Percentiles rank a stretch among this genome's conserved stretches.
Evolutionary conservation across 2,797 vertebrate genomes (phyloP).

Genomic region (Esox masquinongy): DNA sequence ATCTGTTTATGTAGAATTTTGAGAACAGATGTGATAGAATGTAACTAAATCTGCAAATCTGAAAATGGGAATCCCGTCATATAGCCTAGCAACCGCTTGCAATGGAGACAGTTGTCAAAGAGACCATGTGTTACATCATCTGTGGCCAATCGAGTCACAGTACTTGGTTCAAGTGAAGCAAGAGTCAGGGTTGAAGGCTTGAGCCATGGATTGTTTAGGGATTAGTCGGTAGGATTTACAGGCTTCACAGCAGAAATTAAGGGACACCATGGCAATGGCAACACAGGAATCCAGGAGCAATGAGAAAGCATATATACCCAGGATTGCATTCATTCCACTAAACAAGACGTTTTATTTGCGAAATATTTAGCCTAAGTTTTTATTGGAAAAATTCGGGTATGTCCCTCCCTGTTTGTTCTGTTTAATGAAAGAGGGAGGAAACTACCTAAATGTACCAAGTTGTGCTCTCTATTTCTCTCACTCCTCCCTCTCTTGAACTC

Average conservation of each 20-base stretch:
- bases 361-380: too few relatives aligned
- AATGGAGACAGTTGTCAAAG: slow-evolving; percentile 20
- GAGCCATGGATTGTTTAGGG: slow-evolving; percentile 66
- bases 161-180: slow-evolving; percentile 61
- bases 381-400: too few relatives aligned
- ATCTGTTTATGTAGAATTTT: neutral
- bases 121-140: slow-evolving; percentile 56
- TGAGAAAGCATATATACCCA: slow-evolving; percentile 39
- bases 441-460: neutral
- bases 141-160: slow-evolving; percentile 45
- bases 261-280: slow-evolving; percentile 27
- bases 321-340: too few relatives aligned
- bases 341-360: too few relatives aligned
- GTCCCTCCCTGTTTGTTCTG: too few relatives aligned
- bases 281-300: slow-evolving; percentile 51
- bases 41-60: slow-evolving; percentile 37
- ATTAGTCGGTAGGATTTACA: slow-evolving; percentile 70
- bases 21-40: slow-evolving; percentile 25
- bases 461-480: neutral
- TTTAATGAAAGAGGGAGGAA: too few relatives aligned
- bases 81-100: slow-evolving; percentile 3
- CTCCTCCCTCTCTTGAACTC: neutral
- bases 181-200: slow-evolving; percentile 52
- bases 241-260: slow-evolving; percentile 63
- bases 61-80: slow-evolving; percentile 23